Conservation (phyloP, 2,797 vertebrate genomes). For the Molossus molossus region DNA sequence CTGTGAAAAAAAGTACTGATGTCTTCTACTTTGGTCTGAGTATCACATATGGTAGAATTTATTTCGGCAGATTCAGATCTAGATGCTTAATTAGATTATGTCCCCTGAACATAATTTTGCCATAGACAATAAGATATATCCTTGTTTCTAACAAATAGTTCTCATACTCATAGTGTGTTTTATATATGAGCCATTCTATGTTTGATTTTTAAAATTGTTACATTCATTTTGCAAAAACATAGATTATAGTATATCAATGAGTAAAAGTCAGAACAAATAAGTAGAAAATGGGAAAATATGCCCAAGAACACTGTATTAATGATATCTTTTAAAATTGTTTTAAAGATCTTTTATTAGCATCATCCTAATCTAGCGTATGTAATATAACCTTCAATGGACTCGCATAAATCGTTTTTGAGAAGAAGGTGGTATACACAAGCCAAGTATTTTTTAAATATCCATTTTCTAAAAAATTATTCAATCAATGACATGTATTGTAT, state of each 20-base stretch:
- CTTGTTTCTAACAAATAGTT: not conserved
- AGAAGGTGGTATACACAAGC: not conserved
- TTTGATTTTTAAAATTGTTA: not conserved
- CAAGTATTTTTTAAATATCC: not conserved
- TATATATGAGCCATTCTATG: not conserved
- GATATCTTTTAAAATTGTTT: not conserved
- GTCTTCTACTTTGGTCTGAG: not conserved
- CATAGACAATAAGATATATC: not conserved
- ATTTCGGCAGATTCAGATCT: not conserved
- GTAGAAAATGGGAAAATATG: not conserved
- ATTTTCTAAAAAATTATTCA: not conserved
- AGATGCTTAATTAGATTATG: not conserved
- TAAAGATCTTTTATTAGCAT: not conserved
- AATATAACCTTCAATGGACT: not conserved
- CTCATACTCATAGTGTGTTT: not conserved
- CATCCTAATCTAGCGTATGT: not conserved
- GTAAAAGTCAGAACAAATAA: not conserved
- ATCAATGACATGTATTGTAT: not conserved
- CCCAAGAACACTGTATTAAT: not conserved
- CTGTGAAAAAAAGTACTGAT: not conserved
- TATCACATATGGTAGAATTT: not conserved
- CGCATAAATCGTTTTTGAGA: not conserved
- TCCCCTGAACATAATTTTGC: conserved; percentile 4
- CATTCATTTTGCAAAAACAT: conserved; percentile 4
- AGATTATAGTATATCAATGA: not conserved